A percentile compares a stretch with the other conserved stretches of the same genome.
phyloP scores from a whole-genome alignment of 2,797 vertebrate species.

The Tragopan temminckii region DNA sequence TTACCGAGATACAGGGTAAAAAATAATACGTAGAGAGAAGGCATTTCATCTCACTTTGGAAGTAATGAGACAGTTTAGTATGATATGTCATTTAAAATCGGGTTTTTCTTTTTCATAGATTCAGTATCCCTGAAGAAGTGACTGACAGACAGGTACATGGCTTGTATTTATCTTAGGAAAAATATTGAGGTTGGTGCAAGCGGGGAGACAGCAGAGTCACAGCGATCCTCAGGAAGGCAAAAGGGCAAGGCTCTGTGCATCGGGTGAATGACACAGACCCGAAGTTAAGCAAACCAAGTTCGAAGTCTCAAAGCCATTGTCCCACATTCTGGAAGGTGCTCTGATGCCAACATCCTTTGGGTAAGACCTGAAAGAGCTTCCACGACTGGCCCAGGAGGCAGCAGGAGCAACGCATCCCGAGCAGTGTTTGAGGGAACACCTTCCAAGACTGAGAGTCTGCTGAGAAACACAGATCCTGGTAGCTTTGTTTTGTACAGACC shows the following conservation, averaged over 20 bases:
- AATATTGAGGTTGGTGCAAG: neutral
- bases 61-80: slow-evolving; percentile 74
- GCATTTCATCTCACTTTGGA: slow-evolving; percentile 74
- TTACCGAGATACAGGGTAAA: slow-evolving; percentile 38
- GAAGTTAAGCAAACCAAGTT: neutral
- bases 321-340: neutral
- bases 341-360: neutral
- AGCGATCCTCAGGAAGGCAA: neutral
- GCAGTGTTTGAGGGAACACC: neutral
- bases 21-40: slow-evolving; percentile 21
- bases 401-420: neutral
- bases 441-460: neutral
- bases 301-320: neutral
- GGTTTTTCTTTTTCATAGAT: slow-evolving; percentile 66
- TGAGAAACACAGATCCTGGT: neutral
- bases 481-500: neutral
- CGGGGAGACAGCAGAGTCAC: fast-evolving
- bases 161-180: slow-evolving; percentile 32
- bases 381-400: neutral
- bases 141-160: slow-evolving; percentile 60
- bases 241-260: neutral
- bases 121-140: slow-evolving; percentile 40
- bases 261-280: neutral
- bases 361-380: neutral
- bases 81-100: slow-evolving; percentile 77